phyloP scores from a whole-genome alignment of 2,888 invertebrate species.

The Protophormia terraenovae region DNA sequence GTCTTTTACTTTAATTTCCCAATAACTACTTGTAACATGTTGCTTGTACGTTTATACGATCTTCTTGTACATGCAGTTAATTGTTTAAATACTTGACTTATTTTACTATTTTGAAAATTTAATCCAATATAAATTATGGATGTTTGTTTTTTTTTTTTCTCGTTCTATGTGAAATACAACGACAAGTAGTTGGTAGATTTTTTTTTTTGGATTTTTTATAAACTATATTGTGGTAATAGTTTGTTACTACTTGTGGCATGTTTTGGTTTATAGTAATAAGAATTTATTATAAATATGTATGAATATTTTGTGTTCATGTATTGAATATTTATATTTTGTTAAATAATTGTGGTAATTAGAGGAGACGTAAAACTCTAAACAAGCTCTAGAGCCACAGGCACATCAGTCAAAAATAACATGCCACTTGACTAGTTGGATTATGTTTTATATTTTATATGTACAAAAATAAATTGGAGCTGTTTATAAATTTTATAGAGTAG shows the following conservation, averaged over 20 bases:
- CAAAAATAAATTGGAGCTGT: background rate
- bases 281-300: background rate
- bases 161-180: background rate
- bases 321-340: slow-evolving; percentile 48
- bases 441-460: background rate
- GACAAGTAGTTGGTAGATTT: slow-evolving; percentile 10
- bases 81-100: slow-evolving; percentile 58
- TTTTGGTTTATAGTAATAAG: background rate
- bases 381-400: slow-evolving; percentile 34
- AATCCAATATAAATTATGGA: slow-evolving; percentile 13
- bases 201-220: slow-evolving; percentile 12
- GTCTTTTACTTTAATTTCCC: slow-evolving; percentile 26
- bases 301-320: background rate
- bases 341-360: slow-evolving; percentile 66
- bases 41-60: no score
- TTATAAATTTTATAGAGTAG: background rate
- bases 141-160: background rate
- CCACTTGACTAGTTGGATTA: slow-evolving; percentile 36
- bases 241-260: slow-evolving; percentile 42
- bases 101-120: background rate
- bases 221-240: background rate
- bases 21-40: slow-evolving; percentile 13
- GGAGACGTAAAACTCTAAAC: slow-evolving; percentile 58
- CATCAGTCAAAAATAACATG: slow-evolving; percentile 31
- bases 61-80: slow-evolving; percentile 31